These are phyloP conservation scores for Mythimna albipuncta DNA, from an alignment of 2,888 invertebrate species.

Conservation along the genomic window DNA sequence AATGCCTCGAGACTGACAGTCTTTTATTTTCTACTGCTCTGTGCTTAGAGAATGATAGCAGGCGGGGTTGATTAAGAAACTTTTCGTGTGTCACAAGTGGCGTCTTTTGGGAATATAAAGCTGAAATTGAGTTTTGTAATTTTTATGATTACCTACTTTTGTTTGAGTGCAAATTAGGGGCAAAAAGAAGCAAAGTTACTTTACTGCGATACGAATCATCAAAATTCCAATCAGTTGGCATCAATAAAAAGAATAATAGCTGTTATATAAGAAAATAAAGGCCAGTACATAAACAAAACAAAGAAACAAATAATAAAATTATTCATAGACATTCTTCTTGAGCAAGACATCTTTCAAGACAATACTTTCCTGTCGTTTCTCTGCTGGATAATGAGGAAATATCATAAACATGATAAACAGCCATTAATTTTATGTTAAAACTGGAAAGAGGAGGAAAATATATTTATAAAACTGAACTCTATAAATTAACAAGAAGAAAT, in stretches of 20 bases:
- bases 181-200: background rate
- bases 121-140: background rate
- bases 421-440: background rate
- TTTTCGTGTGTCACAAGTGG: constrained; percentile 12
- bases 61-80: constrained; percentile 3
- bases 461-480: background rate
- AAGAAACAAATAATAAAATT: background rate
- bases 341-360: too few species aligned
- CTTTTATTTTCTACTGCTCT: constrained; percentile 23
- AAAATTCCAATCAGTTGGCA: background rate
- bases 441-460: background rate
- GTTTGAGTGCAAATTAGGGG: background rate
- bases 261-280: background rate
- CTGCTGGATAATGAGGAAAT: background rate
- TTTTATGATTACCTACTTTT: background rate
- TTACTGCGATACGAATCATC: background rate
- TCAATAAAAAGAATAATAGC: background rate
- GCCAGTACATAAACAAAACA: background rate
- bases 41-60: constrained; percentile 9
- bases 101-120: background rate
- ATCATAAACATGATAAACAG: background rate
- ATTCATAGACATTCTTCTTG: background rate
- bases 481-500: background rate
- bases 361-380: constrained; percentile 1
- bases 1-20: constrained; percentile 1